Evolutionary conservation across 2,113 vertebrate species (phyloP), one percentile per base, ranked within the genome.

Genomic region (Caloenas nicobarica): DNA sequence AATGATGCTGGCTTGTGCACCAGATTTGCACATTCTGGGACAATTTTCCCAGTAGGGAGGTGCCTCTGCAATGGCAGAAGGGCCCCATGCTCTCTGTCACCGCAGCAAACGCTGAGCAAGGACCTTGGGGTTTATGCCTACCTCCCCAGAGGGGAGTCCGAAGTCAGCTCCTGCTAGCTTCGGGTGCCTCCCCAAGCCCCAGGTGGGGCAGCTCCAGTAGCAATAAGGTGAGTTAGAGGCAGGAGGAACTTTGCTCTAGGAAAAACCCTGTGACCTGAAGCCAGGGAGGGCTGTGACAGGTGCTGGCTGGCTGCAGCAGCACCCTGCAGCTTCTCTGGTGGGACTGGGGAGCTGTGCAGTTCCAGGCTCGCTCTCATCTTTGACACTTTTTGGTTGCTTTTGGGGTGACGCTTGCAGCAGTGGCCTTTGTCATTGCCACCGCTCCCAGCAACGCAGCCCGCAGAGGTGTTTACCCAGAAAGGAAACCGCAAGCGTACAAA

Each of bases 1-100:
- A 97, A 93, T 86, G 82, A 91, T 86, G 70, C n/a, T 93, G 76
- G 80, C 93, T 96, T 94, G 29, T 84, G 92, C 89, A 87, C 72
- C 88, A 91, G 88, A 72, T 89, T 85, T 88, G 73, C 92, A 96
- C 82, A 50, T 94, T 95, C 77, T 87, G 76, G 89, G 88, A 82
- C 91, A 76, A 29, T 84, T 61, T 69, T 78, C 61, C 64, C 51
- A 31, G 54, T 10, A 64, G 71, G 65, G 62, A 96, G 62, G 36
- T 74, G 38, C 31, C 15, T 86, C 77, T 84, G 58, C 36, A 81
- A 29, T 0, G 11, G 86, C 92, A 69, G 50, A 88, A 91, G 65
- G 77, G 54, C 70, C 50, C 44, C 5, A 0, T 44, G 56, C 64
- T 84, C 88, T 58, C 56, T 40, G 44, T 68, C 57, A 53, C 38